Evolutionary conservation across 2,888 invertebrate species (phyloP).

Genomic region (Ennomos fuscantarius): DNA sequence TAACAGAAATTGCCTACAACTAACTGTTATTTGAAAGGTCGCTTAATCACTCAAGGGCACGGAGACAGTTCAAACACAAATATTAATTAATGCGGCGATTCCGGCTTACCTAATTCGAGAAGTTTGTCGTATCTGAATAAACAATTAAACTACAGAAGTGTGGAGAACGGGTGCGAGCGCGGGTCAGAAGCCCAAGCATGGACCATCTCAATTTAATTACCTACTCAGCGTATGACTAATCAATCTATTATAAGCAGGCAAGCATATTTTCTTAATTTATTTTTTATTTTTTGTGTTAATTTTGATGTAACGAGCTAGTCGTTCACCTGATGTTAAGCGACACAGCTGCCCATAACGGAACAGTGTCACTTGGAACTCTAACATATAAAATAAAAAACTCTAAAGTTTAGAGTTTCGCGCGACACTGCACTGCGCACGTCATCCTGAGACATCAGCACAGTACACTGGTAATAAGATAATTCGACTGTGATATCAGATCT

Average conservation of each 20-base stretch:
- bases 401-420: too few species aligned
- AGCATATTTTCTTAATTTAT: too few species aligned
- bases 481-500: too few species aligned
- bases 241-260: slow-evolving; percentile 20
- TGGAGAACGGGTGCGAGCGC: slow-evolving; percentile 42
- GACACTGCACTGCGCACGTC: too few species aligned
- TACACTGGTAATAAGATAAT: too few species aligned
- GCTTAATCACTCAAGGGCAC: slow-evolving; percentile 79
- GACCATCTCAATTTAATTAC: slow-evolving; percentile 37
- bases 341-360: too few species aligned
- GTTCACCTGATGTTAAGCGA: too few species aligned
- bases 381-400: too few species aligned
- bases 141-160: slow-evolving; percentile 77
- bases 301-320: too few species aligned
- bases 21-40: slow-evolving; percentile 77
- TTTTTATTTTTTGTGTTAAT: too few species aligned
- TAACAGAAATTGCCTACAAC: slow-evolving; percentile 70
- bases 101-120: slow-evolving; percentile 78
- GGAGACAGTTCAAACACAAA: slow-evolving; percentile 81
- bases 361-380: too few species aligned
- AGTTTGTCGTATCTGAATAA: slow-evolving; percentile 79
- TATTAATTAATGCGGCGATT: slow-evolving; percentile 82
- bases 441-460: too few species aligned
- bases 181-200: slow-evolving; percentile 37
- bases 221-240: slow-evolving; percentile 35